Evolutionary conservation across 2,797 vertebrate genomes (phyloP), one percentile per base, ranked within the genome.

Genomic region (Lepidocolaptes lacrymiger): DNA sequence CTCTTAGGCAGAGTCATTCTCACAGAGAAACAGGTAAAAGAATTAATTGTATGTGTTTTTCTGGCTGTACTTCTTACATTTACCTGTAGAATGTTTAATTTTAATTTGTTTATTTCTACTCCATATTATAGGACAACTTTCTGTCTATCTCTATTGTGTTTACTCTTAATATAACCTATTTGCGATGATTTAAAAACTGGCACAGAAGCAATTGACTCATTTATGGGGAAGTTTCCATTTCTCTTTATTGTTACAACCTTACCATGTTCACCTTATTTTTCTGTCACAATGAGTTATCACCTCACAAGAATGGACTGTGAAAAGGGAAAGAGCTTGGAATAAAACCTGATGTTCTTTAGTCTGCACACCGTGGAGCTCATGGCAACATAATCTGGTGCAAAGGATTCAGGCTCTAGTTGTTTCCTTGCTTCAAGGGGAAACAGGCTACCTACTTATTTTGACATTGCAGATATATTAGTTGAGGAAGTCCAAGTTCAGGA

Each of bases 1-100:
- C 97, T 99, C 41, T 97, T 99, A 26, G 99, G 99, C 39, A 98
- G 99, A 97, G 99, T 99, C 92, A 99, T 99, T 97, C 98, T 99
- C 59, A 99, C 98, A 20, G 99, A 99, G 97, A 99, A 99, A 95
- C 98, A 99, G 98, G 99, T 99, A 93, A 90, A 97, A 89, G 6
- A 91, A 67, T 71, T 55, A 55, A 36, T 52, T 58, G 0, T 79
- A 27, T 80, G 7, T 84, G 37, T 89, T 88, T 71, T 56, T 28
- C 15, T 52, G 6, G 7, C 24, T 75, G 7, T 68, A 20, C 1
- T 3, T 66, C 36, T 81, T 88, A 16, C 2, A 27, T 63, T 72
- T 87, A 43, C 14, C 21, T 71, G 22, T 58, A 55, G n/a, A 69
- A 87, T 17, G 14, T 56, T 88, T 58, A 21, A 49, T 64, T 83